Conservation (phyloP, 2,113 vertebrate genomes). For the Thymallus thymallus region DNA sequence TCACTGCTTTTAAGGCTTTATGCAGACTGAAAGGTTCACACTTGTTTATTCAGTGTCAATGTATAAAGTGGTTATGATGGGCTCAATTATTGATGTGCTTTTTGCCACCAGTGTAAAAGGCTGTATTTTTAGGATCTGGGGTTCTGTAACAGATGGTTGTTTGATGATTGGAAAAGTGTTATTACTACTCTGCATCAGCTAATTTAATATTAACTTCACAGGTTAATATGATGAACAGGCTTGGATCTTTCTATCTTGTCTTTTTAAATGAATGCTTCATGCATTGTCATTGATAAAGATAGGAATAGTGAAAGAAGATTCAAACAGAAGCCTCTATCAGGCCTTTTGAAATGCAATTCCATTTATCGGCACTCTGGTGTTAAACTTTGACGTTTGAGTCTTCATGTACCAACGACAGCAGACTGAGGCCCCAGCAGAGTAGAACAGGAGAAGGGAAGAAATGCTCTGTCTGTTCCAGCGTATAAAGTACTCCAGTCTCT, state of each 20-base stretch:
- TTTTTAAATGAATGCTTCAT: not conserved
- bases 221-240: not conserved
- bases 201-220: not conserved
- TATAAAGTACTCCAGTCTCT: constrained; percentile 15
- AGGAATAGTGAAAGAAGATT: not conserved
- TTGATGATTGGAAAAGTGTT: not conserved
- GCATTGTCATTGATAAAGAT: not conserved
- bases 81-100: not conserved
- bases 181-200: not conserved
- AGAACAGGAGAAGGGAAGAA: constrained; percentile 5
- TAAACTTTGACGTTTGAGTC: not conserved
- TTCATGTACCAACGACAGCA: not conserved
- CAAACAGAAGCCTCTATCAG: not conserved
- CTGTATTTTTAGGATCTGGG: not conserved
- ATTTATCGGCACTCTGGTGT: not conserved
- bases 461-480: constrained; percentile 28
- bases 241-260: not conserved
- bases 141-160: not conserved
- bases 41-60: constrained; percentile 21
- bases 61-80: not conserved
- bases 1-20: constrained; percentile 35
- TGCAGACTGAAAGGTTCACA: constrained; percentile 12
- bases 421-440: not conserved
- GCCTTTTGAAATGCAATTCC: not conserved
- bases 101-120: not conserved